These are phyloP conservation scores for Leucoraja erinaceus DNA, from an alignment of 2,113 vertebrate genomes.

Conservation along the genomic window DNA sequence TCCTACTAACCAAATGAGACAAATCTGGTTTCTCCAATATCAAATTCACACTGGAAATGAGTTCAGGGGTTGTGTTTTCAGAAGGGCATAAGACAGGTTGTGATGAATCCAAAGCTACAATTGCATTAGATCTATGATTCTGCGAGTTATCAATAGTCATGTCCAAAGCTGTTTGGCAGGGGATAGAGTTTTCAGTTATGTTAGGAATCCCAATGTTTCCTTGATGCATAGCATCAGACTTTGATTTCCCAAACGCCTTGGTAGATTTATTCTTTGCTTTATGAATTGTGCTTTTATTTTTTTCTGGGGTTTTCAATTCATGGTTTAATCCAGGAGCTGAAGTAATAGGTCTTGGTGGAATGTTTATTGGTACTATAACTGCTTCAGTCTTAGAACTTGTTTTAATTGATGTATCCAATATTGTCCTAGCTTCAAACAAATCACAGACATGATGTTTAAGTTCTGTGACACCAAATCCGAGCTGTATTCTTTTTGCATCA, in stretches of 20 bases:
- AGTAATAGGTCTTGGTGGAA: background rate
- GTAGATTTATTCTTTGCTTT: background rate
- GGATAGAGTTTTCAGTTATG: background rate
- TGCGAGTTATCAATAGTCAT: too few species aligned
- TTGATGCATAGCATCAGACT: background rate
- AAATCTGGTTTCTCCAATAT: constrained; percentile 42
- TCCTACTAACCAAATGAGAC: constrained; percentile 48
- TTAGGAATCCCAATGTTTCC: background rate
- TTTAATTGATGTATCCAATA: background rate
- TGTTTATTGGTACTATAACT: background rate
- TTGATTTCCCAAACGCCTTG: background rate
- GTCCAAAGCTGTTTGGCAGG: background rate
- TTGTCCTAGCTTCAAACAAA: background rate
- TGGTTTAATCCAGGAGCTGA: background rate
- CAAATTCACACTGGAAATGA: constrained; percentile 44
- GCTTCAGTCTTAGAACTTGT: background rate
- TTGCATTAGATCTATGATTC: background rate
- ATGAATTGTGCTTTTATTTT: background rate
- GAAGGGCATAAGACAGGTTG: background rate
- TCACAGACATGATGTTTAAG: background rate
- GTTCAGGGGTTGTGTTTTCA: constrained; percentile 42
- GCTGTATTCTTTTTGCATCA: background rate
- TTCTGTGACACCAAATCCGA: too few species aligned
- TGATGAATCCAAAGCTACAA: background rate
- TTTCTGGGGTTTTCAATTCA: background rate